Evolutionary conservation across 2,888 invertebrate genomes (phyloP).

Genomic region (Heliconius aoede): DNA sequence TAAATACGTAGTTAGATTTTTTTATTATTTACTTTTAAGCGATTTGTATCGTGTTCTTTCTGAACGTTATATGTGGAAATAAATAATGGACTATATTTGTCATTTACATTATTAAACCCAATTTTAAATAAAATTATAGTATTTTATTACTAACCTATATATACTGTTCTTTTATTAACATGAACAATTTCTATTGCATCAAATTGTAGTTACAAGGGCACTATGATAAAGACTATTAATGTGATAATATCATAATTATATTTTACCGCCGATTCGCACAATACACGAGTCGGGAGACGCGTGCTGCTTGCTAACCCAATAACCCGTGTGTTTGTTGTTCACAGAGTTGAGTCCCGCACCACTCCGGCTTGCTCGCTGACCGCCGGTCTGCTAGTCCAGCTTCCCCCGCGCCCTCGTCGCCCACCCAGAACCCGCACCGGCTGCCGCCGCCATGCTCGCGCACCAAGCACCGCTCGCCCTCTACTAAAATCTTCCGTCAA

Average conservation of each 20-base stretch:
- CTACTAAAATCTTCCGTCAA: conserved; percentile 81
- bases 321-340: conserved; percentile 84
- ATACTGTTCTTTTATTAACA: conserved; percentile 8
- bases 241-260: neutral
- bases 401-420: conserved; percentile 82
- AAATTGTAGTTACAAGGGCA: neutral
- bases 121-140: neutral
- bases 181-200: neutral
- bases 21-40: neutral
- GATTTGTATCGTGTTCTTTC: neutral
- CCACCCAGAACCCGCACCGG: conserved; percentile 76
- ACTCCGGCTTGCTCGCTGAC: conserved; percentile 83
- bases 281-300: neutral
- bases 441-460: conserved; percentile 79
- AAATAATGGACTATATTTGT: neutral
- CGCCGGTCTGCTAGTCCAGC: conserved; percentile 83
- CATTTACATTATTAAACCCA: neutral
- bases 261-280: neutral
- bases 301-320: conserved; percentile 81
- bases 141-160: neutral
- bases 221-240: neutral
- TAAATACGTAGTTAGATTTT: neutral
- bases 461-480: conserved; percentile 82
- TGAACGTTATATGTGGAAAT: neutral
- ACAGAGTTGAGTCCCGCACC: conserved; percentile 83